Conservation (phyloP, 2,888 invertebrate genomes). For the Caenorhabditis sinica region DNA sequence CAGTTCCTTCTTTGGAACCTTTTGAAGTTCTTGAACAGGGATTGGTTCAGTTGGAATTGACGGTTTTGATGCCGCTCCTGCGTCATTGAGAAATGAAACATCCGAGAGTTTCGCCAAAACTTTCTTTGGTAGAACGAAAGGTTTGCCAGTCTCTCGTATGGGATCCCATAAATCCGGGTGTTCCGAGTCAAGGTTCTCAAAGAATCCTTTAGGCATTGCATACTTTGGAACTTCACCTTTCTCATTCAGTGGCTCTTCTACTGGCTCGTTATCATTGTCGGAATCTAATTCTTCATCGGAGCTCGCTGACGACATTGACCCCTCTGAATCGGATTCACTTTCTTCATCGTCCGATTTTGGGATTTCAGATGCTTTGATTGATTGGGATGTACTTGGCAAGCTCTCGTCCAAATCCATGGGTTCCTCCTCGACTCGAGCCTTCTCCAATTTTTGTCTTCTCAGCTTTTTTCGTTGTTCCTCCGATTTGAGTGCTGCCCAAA, state of each 20-base stretch:
- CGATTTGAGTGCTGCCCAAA: neutral
- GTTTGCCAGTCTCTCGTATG: too few relatives aligned
- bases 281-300: neutral
- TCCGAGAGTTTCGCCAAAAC: neutral
- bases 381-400: neutral
- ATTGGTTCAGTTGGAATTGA: neutral
- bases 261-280: too few relatives aligned
- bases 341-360: neutral
- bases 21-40: neutral
- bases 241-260: neutral
- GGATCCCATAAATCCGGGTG: too few relatives aligned
- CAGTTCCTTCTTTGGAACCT: neutral
- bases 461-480: neutral
- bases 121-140: too few relatives aligned
- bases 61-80: neutral
- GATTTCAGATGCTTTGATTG: neutral
- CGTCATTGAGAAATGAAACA: neutral
- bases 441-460: too few relatives aligned
- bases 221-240: too few relatives aligned
- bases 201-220: too few relatives aligned
- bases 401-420: slow-evolving; percentile 47
- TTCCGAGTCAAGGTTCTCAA: too few relatives aligned
- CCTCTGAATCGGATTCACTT: neutral
- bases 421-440: slow-evolving; percentile 22
- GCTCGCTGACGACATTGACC: neutral